These are phyloP conservation scores for Psix sp. DNA, from an alignment of 1,140 invertebrate species.

Conservation along the genomic window DNA sequence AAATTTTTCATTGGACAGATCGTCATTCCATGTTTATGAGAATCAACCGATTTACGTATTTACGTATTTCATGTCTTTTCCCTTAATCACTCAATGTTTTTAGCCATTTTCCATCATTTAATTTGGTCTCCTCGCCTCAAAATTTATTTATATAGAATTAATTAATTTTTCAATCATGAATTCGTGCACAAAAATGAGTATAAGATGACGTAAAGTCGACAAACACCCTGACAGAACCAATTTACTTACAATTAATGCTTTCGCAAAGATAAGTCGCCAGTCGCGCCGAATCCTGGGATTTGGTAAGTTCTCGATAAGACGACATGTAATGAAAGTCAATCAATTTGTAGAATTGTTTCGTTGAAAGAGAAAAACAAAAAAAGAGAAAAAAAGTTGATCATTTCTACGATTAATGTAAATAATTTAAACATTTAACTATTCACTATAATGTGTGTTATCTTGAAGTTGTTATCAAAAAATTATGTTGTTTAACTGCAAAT, in stretches of 20 bases:
- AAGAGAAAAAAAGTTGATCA: constrained; percentile 6
- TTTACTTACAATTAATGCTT: constrained; percentile 54
- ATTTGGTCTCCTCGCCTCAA: no score
- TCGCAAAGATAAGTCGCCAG: constrained; percentile 28
- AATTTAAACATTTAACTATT: no score
- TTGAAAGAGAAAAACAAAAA: not conserved
- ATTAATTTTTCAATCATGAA: constrained; percentile 40
- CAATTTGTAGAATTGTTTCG: constrained; percentile 14
- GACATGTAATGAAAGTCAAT: constrained; percentile 51
- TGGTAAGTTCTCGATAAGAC: constrained; percentile 37
- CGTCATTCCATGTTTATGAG: constrained; percentile 23
- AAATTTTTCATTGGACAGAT: constrained; percentile 39
- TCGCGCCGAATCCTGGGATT: constrained; percentile 28
- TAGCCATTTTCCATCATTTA: not conserved
- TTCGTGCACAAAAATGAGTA: constrained; percentile 10
- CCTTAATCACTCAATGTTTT: constrained; percentile 47
- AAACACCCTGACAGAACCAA: constrained; percentile 28
- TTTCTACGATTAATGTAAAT: not conserved
- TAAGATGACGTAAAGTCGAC: constrained; percentile 31
- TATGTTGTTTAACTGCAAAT: no score
- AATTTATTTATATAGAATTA: constrained; percentile 26
- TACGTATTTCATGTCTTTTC: constrained; percentile 4
- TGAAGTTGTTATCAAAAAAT: no score
- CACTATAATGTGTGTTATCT: no score
- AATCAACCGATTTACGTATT: constrained; percentile 36